Evolutionary conservation across 2,113 vertebrate genomes (phyloP).

Genomic region (Oreochromis tanganicae): DNA sequence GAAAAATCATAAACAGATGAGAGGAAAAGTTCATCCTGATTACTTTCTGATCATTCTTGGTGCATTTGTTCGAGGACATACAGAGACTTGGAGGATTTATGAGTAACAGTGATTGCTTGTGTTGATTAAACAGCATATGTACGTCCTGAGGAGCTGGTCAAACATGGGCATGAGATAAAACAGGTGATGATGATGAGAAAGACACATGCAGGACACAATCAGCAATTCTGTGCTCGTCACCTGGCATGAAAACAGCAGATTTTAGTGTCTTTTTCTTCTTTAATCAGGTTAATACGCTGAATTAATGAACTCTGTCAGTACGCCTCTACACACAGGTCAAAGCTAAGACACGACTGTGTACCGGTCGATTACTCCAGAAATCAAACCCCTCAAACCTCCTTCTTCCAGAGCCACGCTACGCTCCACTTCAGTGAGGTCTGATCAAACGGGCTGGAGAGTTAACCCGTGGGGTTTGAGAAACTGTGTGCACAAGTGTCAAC

Average conservation of each 20-base stretch:
- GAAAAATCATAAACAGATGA: not conserved
- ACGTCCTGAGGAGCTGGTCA: not conserved
- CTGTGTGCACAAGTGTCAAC: not conserved
- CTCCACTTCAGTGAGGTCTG: not conserved
- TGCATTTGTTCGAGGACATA: not conserved
- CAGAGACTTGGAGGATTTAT: not conserved
- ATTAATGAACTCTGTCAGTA: not conserved
- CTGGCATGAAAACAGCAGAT: not conserved
- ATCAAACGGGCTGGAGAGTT: not conserved
- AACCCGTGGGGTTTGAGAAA: not conserved
- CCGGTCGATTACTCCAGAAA: not conserved
- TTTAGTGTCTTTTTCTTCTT: not conserved
- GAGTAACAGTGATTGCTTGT: not conserved
- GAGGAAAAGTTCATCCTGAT: not conserved
- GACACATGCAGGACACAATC: not conserved
- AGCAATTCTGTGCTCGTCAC: not conserved
- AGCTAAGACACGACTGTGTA: not conserved
- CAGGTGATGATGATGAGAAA: not conserved
- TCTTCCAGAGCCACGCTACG: rapidly evolving
- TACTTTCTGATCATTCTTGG: not conserved
- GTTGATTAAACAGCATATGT: rapidly evolving
- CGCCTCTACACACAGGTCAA: not conserved
- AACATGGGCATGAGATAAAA: not conserved
- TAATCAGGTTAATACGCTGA: rapidly evolving
- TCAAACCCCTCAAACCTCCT: not conserved